Evolutionary conservation across 2,797 vertebrate species (phyloP), one percentile per base, ranked within the genome.

Genomic region (Gadopsis marmoratus): DNA sequence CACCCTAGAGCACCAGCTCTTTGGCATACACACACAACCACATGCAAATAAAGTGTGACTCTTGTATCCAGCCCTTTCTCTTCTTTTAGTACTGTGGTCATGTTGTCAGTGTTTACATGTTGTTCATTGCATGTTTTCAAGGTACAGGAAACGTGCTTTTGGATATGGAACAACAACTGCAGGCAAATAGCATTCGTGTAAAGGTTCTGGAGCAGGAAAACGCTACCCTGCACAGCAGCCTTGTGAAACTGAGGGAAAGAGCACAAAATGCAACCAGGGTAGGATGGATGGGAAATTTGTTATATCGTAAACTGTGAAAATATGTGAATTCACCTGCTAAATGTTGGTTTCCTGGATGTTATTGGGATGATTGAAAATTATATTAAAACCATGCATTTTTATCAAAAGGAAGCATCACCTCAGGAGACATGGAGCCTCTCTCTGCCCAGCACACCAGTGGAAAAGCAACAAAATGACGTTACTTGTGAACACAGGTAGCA

Each of bases 131-230:
- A 48, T 61, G 12, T 68, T 54, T 26, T 14, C 6, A 89, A 99
- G 98, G 94, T 91, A 97, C 95, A 0, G 96, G 97, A 45, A 92
- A 95, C 26, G 74, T 98, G 58, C 81, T 93, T 0, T 85, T 95
- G 55, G 98, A 99, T 85, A 99, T 99, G 97, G 95, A 97, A 91
- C 95, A 92, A 65, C 98, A 99, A 83, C 33, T 98, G 7, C 93
- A 95, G 79, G 96, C 97, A 71, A 99, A 99, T 68, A 83, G 54
- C 70, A 83, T 98, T 79, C 96, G 97, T 5, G 96, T 98, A 33
- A 55, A 65, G 7, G 81, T 96, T 71, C 93, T 99, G 77, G 94
- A 98, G 92, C 93, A 94, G 89, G 97, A 99, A 92, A 99, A 99
- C 0, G 0, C 0, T 0, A 91, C 91, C 17, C 94, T 99, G 3